Evolutionary conservation across 2,797 vertebrate genomes (phyloP).

Genomic region (Mormyrops boulengeri): DNA sequence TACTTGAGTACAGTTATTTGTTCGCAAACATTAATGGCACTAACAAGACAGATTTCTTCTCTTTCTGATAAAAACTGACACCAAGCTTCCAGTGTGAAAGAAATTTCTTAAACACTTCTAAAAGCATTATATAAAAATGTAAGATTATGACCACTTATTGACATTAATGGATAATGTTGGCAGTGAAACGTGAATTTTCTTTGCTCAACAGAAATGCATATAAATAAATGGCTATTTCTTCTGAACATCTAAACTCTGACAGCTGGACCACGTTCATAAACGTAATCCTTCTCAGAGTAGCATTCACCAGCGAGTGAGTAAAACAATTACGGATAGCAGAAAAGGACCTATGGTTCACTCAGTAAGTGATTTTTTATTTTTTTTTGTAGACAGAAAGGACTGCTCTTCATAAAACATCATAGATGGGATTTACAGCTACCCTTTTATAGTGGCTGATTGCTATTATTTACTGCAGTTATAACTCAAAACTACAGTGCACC

Average conservation of each 20-base stretch:
- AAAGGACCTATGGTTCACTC: conserved; percentile 23
- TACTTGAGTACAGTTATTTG: conserved; percentile 54
- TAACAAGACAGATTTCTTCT: conserved; percentile 50
- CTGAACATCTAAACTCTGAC: background rate
- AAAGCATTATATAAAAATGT: conserved; percentile 28
- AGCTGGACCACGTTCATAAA: background rate
- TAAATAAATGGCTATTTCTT: background rate
- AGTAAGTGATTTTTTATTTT: conserved; percentile 46
- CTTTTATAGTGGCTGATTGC: conserved; percentile 3
- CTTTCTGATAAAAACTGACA: conserved; percentile 48
- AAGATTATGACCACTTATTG: background rate
- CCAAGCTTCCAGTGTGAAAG: conserved; percentile 45
- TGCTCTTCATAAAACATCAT: conserved; percentile 38
- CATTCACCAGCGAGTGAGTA: background rate
- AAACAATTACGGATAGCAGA: background rate
- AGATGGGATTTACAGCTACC: conserved; percentile 41
- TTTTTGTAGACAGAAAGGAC: conserved; percentile 41
- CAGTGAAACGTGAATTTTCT: conserved; percentile 56
- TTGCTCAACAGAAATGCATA: conserved; percentile 44
- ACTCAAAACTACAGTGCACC: background rate
- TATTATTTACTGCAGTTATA: conserved; percentile 42
- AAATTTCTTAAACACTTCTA: conserved; percentile 9
- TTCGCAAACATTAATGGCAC: conserved; percentile 55
- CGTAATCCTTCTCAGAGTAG: background rate
- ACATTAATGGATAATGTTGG: conserved; percentile 50